Base-by-base conservation (phyloP, 1,140 invertebrate species). In the Drosophila kohkoa region DNA sequence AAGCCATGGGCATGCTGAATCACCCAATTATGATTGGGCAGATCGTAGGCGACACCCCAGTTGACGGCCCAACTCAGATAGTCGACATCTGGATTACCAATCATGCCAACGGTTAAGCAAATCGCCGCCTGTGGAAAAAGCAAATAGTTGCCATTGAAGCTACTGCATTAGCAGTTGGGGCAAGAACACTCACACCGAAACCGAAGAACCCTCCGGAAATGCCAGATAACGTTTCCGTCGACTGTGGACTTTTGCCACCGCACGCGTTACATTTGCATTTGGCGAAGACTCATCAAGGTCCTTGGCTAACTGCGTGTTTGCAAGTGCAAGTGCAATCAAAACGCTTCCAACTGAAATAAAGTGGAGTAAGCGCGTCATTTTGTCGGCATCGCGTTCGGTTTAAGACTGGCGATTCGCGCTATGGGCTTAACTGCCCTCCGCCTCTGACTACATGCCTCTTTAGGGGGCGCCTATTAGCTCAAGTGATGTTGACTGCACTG, bases 11-110 rank as follows among this genome's bases (percentile, higher is more conserved):
- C 85, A 59, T 94, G 93, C 4, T 94, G 92, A 16, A 94, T 93
- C 1, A 94, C 94, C 82, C 95, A 95, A 2, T 95, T 95, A 25
- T 95, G 94, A 79, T 96, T 95, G 1, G 96, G 96, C 46, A 96
- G 83, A 76, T 96, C 94, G 80, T 96, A 96, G 2, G 96, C 95
- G 25, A 96, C 95, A 64, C 96, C 96, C 95, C 95, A 96, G 88
- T 96, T 96, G 15, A 92, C 77, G 1, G 91, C 92, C 82, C 87
- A 93, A 63, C 91, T 93, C 1, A 92, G 68, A 52, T 76, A 92
- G 45, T 91, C 69, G 30, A 82, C 77, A 57, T 91, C 65, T 10
- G 92, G 92, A 67, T 92, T 92, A 41, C 91, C 92, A 79, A 92
- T 79, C 58, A 91, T 82, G 20, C 92, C 91, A 30, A 92, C 77